phyloP scores from a whole-genome alignment of 2,888 invertebrate species.

The Thecophora atra region DNA sequence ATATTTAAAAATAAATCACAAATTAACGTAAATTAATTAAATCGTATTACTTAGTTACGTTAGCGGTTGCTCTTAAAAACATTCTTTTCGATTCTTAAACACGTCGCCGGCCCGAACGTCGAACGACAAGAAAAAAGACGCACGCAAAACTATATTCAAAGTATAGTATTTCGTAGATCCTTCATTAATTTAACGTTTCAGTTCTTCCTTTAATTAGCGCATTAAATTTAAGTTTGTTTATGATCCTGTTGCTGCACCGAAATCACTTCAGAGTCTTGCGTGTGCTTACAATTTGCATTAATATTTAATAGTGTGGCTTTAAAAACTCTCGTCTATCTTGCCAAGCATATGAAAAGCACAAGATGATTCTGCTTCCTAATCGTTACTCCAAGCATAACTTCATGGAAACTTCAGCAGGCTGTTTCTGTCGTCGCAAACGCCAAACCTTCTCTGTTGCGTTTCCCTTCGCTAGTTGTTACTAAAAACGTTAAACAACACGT shows the following conservation, averaged over 20 bases:
- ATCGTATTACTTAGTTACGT: conserved; percentile 13
- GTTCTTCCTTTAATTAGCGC: background rate
- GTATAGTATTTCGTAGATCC: too few species aligned
- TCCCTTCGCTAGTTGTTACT: too few species aligned
- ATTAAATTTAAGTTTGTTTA: background rate
- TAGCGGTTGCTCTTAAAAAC: background rate
- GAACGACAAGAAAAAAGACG: too few species aligned
- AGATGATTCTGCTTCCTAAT: background rate
- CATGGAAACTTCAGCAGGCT: background rate
- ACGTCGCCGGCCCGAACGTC: background rate
- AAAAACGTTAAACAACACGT: too few species aligned
- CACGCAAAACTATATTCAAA: background rate
- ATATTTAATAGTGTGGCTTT: conserved; percentile 28
- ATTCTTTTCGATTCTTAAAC: background rate
- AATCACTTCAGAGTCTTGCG: conserved; percentile 28
- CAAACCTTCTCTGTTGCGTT: too few species aligned
- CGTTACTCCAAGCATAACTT: conserved; percentile 2
- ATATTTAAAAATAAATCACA: conserved; percentile 39
- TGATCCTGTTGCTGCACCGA: too few species aligned
- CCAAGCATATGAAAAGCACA: conserved; percentile 28
- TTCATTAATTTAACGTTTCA: too few species aligned
- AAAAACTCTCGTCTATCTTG: conserved; percentile 36
- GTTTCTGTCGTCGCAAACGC: background rate
- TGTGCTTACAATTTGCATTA: too few species aligned
- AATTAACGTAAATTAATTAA: conserved; percentile 31